These are phyloP conservation scores for Brachyistius frenatus DNA, from an alignment of 2,113 vertebrate species.

Conservation along the genomic window DNA sequence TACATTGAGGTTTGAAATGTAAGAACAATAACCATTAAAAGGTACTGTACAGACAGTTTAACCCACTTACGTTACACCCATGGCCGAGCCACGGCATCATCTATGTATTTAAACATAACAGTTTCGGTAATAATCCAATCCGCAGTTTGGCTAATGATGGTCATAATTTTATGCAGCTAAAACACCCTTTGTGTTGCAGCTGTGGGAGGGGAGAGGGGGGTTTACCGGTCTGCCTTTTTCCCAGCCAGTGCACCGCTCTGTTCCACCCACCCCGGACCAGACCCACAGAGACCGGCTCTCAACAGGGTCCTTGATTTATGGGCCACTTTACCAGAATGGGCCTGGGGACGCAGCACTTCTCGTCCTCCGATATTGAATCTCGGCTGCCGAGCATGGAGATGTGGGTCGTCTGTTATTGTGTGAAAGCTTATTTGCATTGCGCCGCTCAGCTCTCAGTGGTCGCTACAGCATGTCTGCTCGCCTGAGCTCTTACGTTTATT, in stretches of 20 bases:
- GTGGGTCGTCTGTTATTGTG: constrained; percentile 62
- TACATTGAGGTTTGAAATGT: constrained; percentile 14
- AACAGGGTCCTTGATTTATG: constrained; percentile 80
- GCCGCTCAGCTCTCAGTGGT: constrained; percentile 60
- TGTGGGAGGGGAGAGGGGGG: constrained; percentile 1
- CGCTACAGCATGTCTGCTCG: constrained; percentile 59
- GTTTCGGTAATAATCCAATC: constrained; percentile 54
- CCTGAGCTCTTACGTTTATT: constrained; percentile 43
- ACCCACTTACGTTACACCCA: constrained; percentile 19
- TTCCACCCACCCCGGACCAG: constrained; percentile 32
- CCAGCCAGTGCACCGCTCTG: constrained; percentile 29
- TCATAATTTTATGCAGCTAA: constrained; percentile 50
- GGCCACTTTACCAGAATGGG: constrained; percentile 75
- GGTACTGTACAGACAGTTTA: too few relatives aligned
- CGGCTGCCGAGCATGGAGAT: constrained; percentile 56
- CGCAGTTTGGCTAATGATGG: constrained; percentile 52
- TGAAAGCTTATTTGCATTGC: constrained; percentile 73
- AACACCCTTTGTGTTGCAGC: constrained; percentile 36
- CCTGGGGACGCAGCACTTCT: constrained; percentile 69
- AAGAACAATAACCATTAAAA: constrained; percentile 1
- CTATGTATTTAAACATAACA: constrained; percentile 28
- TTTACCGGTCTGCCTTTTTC: constrained; percentile 2
- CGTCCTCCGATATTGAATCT: constrained; percentile 74
- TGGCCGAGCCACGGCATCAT: constrained; percentile 6
- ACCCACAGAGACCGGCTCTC: constrained; percentile 68